Base-by-base conservation (phyloP, 2,888 invertebrate species). In the Agrochola litura region DNA sequence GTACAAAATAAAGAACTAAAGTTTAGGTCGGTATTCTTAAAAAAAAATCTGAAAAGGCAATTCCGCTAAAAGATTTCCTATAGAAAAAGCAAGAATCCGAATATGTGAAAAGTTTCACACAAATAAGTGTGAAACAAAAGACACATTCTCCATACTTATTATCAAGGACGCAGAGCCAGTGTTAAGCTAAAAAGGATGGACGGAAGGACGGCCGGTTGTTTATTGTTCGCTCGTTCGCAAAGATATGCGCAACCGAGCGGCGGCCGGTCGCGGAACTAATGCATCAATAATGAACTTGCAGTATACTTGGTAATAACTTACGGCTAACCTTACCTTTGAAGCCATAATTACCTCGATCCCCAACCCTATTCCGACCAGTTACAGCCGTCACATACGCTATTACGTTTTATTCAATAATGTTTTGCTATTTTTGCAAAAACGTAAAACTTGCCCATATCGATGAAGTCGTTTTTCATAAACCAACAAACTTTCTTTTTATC, bases 201-300 rank as follows among this genome's bases (percentile, higher is more conserved):
- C 63, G 85, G 82, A 81, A 72, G 85, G 76, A 56, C 56, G 60
- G 72, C 43, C 74, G 73, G 79, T 88, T 76, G 83, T 84, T 78
- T 85, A 82, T 81, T 85, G 89, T 83, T 81, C 84, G 82, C 79
- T 88, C 83, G 86, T 78, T 85, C 84, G 88, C 88, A 89, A 91
- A 90, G 89, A 89, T 88, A 91, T 90, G 90, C 87, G 87, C 89
- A 86, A 82, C 85, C 78, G 78, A 79, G 81, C 83, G 75, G 75
- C 82, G 70, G 84, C 85, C 88, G 86, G 90, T 84, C 86, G 88
- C 88, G 88, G 89, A 91, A 90, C 90, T 90, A 92, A 92, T 92
- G 92, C 91, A 92, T 92, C 90, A 91, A 91, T 92, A 92, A 93
- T 91, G 89, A 92, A 84, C 83, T 87, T 82, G 77, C 86, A 84